These are phyloP conservation scores for Saccostrea glomerata DNA, from an alignment of 1,140 invertebrate species.

Conservation along the genomic window DNA sequence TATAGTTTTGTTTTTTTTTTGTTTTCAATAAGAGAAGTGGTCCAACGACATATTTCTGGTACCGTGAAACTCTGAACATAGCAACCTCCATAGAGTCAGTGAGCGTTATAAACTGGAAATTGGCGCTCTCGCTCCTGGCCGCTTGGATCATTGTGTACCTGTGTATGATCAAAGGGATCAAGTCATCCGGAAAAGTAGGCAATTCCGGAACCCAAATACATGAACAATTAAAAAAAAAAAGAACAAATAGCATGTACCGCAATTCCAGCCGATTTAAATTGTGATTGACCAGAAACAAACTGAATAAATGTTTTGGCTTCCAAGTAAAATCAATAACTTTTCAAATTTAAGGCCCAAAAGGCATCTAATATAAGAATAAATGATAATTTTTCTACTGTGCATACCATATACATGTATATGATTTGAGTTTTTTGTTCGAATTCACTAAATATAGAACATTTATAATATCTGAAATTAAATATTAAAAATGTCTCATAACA, in stretches of 20 bases:
- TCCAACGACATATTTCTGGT: conserved; percentile 71
- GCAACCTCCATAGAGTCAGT: conserved; percentile 63
- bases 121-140: conserved; percentile 90
- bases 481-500: not conserved
- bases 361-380: not conserved
- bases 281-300: not conserved
- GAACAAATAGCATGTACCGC: not conserved
- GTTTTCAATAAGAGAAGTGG: conserved; percentile 63
- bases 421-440: too few species aligned
- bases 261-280: not conserved
- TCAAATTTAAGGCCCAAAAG: not conserved
- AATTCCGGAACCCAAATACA: not conserved
- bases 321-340: not conserved
- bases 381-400: not conserved
- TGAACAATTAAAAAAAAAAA: not conserved
- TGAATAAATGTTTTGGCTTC: not conserved
- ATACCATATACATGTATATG: too few species aligned
- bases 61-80: conserved; percentile 68
- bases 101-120: conserved; percentile 90
- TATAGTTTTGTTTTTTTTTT: not conserved
- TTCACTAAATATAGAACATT: too few species aligned
- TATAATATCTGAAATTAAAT: too few species aligned
- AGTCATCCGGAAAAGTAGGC: conserved; percentile 92
- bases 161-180: conserved; percentile 98
- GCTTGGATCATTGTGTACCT: conserved; percentile 97